These are phyloP conservation scores for Orchesella flavescens DNA, from an alignment of 2,888 invertebrate genomes.

Conservation along the genomic window DNA sequence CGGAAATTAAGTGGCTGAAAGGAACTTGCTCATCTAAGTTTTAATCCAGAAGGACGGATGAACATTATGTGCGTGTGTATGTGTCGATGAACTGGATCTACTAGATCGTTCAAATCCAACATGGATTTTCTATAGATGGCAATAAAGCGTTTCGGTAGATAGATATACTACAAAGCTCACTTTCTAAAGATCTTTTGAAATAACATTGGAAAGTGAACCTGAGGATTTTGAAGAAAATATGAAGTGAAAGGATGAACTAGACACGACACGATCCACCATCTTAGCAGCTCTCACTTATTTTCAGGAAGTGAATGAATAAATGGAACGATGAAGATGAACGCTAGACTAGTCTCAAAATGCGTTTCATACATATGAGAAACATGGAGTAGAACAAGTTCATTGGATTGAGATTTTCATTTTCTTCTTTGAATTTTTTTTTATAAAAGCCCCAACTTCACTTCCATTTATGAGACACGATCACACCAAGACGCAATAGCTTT, in stretches of 20 bases:
- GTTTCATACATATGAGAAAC: neutral
- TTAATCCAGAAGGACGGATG: too few species aligned
- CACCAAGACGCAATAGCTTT: neutral
- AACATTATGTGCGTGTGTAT: too few species aligned
- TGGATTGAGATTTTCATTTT: neutral
- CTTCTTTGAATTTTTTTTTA: neutral
- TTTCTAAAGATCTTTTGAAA: too few species aligned
- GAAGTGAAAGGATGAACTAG: slow-evolving; percentile 43
- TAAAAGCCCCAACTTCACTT: neutral
- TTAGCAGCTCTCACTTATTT: neutral
- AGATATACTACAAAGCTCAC: too few species aligned
- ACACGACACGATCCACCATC: too few species aligned
- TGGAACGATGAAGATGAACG: neutral
- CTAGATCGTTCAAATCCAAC: too few species aligned
- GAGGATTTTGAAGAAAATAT: slow-evolving; percentile 17
- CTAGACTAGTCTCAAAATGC: neutral
- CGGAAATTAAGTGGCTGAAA: slow-evolving; percentile 40
- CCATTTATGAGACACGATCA: neutral
- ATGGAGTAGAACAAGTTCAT: neutral
- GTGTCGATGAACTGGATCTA: too few species aligned
- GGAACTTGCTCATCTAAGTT: neutral
- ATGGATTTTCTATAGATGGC: too few species aligned
- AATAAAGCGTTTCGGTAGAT: too few species aligned
- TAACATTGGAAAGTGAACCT: neutral
- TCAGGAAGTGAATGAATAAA: slow-evolving; percentile 3